Conservation (phyloP, 2,113 vertebrate genomes). For the Cyprinodon variegatus region DNA sequence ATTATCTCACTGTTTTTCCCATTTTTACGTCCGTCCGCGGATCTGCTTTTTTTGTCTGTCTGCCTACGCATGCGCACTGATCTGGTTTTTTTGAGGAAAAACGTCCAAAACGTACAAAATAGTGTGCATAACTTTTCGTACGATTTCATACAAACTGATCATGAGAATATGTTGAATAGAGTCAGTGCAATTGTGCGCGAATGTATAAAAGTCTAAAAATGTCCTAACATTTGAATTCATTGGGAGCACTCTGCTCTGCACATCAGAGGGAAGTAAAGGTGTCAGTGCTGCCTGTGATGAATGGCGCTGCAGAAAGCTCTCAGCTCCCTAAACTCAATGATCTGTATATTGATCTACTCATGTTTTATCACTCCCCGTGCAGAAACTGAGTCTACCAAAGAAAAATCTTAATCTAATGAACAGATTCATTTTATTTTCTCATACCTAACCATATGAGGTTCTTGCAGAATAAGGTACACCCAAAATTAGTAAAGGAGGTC, state of each 20-base stretch:
- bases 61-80: too few relatives aligned
- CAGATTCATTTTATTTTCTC: background rate
- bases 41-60: too few relatives aligned
- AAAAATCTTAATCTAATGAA: constrained; percentile 3
- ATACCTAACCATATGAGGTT: background rate
- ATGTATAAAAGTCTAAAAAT: background rate
- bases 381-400: constrained; percentile 4
- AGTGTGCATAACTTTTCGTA: too few relatives aligned
- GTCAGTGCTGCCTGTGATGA: constrained; percentile 57
- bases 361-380: constrained; percentile 57
- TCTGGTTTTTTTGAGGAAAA: too few relatives aligned
- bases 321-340: constrained; percentile 60
- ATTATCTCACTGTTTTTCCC: too few relatives aligned
- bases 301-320: constrained; percentile 46
- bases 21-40: too few relatives aligned
- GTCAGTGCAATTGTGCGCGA: background rate
- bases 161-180: too few relatives aligned
- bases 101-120: too few relatives aligned
- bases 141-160: too few relatives aligned
- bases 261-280: constrained; percentile 19
- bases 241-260: constrained; percentile 3
- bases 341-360: constrained; percentile 68
- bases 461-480: background rate
- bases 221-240: too few relatives aligned
- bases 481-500: constrained; percentile 28